Conservation (phyloP, 2,797 vertebrate genomes). For the Ctenopoma kingsleyae region DNA sequence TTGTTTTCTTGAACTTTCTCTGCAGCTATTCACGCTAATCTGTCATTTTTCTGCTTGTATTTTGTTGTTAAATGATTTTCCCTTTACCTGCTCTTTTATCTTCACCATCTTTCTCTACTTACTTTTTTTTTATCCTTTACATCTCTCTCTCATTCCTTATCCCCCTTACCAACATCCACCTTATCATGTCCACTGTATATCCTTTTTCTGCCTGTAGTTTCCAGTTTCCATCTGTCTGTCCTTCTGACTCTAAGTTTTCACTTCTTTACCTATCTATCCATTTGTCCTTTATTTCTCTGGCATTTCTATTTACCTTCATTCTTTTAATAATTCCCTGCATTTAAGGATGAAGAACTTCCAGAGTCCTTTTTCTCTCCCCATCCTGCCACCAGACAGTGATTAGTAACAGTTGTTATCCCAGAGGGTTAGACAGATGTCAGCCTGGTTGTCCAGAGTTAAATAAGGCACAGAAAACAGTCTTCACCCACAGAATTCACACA, state of each 20-base stretch:
- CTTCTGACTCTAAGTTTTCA: background rate
- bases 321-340: background rate
- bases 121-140: background rate
- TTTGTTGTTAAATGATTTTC: too few species aligned
- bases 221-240: too few species aligned
- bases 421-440: slow-evolving; percentile 17
- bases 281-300: background rate
- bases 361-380: background rate
- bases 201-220: background rate
- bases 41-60: too few species aligned
- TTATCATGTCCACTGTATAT: too few species aligned
- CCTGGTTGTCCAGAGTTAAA: slow-evolving; percentile 16
- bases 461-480: background rate
- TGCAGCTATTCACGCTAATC: background rate
- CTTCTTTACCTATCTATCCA: background rate
- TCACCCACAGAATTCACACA: slow-evolving; percentile 5
- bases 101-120: background rate
- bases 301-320: background rate
- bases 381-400: background rate
- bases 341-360: background rate
- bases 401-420: slow-evolving; percentile 14
- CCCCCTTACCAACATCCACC: too few species aligned
- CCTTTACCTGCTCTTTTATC: too few species aligned
- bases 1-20: background rate
- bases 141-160: too few species aligned